A percentile compares a stretch with the other conserved stretches of the same genome.
phyloP scores from a whole-genome alignment of 2,113 vertebrate genomes.

The Salvelinus alpinus region DNA sequence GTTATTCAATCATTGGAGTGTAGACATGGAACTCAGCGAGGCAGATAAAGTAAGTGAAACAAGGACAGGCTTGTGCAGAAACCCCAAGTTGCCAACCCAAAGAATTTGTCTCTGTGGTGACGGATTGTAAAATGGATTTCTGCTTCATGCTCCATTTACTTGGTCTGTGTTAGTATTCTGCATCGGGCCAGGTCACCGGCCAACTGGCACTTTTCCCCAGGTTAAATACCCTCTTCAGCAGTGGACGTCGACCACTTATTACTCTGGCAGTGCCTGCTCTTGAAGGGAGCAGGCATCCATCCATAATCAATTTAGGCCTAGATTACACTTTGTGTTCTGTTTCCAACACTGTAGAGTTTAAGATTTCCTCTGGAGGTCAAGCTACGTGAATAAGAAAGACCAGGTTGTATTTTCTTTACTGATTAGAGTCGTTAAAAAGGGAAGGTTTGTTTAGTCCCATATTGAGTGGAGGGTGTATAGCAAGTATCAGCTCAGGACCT shows the following conservation, averaged over 20 bases:
- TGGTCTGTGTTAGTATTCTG: constrained; percentile 39
- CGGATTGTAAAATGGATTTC: constrained; percentile 48
- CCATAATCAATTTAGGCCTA: not conserved
- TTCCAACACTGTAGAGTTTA: too few species aligned
- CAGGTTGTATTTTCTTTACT: constrained; percentile 51
- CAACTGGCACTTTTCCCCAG: constrained; percentile 48
- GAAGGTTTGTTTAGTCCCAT: constrained; percentile 36
- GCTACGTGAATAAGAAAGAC: constrained; percentile 17
- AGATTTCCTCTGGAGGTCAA: not conserved
- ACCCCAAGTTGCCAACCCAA: constrained; percentile 3
- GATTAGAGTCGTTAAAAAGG: constrained; percentile 36
- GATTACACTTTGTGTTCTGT: too few species aligned
- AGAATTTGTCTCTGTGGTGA: constrained; percentile 25
- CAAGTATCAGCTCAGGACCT: too few species aligned
- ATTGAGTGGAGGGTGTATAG: constrained; percentile 17
- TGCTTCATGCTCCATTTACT: constrained; percentile 43
- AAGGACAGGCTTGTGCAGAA: constrained; percentile 42
- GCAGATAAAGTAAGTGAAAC: constrained; percentile 39
- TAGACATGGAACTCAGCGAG: constrained; percentile 36
- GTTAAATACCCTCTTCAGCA: constrained; percentile 28
- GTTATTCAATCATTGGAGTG: constrained; percentile 49
- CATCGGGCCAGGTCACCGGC: constrained; percentile 48
- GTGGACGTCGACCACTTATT: constrained; percentile 29
- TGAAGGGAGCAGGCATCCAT: constrained; percentile 9
- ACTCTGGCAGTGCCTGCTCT: constrained; percentile 13